A percentile compares a stretch with the other conserved stretches of the same genome.
Evolutionary conservation across 2,888 invertebrate species (phyloP).

Genomic region (Leistus spinibarbis): DNA sequence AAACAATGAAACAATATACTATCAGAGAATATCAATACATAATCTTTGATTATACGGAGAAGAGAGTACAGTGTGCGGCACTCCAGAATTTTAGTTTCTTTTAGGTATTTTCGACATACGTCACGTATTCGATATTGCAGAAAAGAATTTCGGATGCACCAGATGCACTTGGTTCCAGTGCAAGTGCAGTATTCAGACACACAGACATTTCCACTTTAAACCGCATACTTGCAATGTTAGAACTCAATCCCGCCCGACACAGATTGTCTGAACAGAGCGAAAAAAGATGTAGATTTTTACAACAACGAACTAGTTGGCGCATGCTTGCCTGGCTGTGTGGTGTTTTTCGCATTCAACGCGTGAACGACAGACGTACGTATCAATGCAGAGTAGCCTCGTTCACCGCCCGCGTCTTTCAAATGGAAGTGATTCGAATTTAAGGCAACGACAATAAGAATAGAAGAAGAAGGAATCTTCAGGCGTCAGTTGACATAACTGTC

Average conservation of each 20-base stretch:
- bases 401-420: neutral
- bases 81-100: too few relatives aligned
- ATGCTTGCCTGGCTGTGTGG: neutral
- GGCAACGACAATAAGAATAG: neutral
- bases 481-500: slow-evolving; percentile 2
- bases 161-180: neutral
- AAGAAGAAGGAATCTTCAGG: neutral
- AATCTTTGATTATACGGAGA: too few relatives aligned
- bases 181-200: neutral
- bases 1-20: too few relatives aligned
- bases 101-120: neutral
- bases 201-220: neutral
- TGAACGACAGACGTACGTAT: neutral
- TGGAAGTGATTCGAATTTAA: neutral
- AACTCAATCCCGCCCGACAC: neutral
- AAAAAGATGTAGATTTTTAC: neutral
- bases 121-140: neutral
- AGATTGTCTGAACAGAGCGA: neutral
- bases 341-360: neutral
- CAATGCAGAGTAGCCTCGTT: neutral
- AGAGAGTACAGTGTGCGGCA: too few relatives aligned
- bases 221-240: neutral
- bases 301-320: neutral
- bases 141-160: neutral
- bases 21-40: too few relatives aligned